Conservation (phyloP, 2,113 vertebrate species). For the Synodontis membranacea region DNA sequence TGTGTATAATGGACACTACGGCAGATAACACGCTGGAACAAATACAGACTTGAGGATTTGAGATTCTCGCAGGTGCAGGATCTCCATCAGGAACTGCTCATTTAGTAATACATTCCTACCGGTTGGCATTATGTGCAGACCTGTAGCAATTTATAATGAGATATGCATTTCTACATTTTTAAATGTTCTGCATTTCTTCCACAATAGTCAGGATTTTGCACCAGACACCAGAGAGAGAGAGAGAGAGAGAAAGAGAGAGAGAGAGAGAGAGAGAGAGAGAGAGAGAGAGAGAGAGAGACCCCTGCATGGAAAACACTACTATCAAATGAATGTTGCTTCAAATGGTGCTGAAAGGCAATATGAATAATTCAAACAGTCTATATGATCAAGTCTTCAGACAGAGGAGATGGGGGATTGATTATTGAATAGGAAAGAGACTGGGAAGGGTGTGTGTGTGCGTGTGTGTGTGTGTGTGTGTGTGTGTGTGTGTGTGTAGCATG, state of each 20-base stretch:
- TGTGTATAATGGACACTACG: neutral
- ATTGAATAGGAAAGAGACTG: neutral
- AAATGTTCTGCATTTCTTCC: neutral
- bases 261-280: neutral
- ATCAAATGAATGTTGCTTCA: slow-evolving; percentile 35
- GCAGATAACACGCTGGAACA: neutral
- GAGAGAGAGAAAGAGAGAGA: slow-evolving; percentile 1
- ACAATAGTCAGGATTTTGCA: neutral
- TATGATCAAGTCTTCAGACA: slow-evolving; percentile 38
- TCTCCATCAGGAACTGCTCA: neutral
- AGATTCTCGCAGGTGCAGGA: neutral
- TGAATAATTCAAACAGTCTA: slow-evolving; percentile 40
- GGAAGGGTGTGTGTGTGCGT: slow-evolving; percentile 11
- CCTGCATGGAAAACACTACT: neutral
- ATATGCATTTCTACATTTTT: neutral
- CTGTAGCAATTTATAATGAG: neutral
- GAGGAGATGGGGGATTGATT: slow-evolving; percentile 11
- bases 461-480: slow-evolving; percentile 17
- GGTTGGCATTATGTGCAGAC: neutral
- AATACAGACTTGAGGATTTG: neutral
- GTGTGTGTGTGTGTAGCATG: neutral
- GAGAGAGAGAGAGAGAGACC: slow-evolving; percentile 6
- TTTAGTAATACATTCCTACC: neutral
- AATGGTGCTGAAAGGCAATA: slow-evolving; percentile 37
- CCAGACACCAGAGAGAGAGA: neutral